Evolutionary conservation across 2,797 vertebrate genomes (phyloP).

Genomic region (Cossypha polioptera): DNA sequence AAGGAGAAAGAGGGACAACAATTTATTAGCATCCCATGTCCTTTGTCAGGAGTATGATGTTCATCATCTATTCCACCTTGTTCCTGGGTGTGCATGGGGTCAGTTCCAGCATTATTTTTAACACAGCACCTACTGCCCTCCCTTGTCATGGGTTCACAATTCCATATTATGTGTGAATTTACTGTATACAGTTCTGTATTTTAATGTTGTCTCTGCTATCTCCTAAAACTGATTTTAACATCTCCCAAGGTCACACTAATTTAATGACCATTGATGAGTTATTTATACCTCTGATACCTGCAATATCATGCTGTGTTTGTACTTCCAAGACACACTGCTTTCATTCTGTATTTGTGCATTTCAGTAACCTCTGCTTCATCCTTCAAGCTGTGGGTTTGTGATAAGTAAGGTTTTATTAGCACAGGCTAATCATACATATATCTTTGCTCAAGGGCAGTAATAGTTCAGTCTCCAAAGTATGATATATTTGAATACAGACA

Average conservation of each 20-base stretch:
- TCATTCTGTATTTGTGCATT: neutral
- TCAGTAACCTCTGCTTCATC: neutral
- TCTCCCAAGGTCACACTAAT: neutral
- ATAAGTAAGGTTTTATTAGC: slow-evolving; percentile 39
- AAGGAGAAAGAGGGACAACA: neutral
- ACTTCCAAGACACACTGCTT: neutral
- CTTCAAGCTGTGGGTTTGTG: slow-evolving; percentile 14
- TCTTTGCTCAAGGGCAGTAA: neutral
- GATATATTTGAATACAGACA: neutral
- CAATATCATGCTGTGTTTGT: neutral
- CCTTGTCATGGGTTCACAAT: neutral
- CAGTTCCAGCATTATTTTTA: neutral
- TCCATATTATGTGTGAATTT: neutral
- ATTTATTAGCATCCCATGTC: neutral
- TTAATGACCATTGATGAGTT: neutral
- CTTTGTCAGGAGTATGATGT: neutral
- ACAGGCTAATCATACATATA: neutral
- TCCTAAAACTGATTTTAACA: neutral
- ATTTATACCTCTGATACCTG: neutral
- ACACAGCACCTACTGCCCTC: neutral
- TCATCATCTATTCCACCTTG: neutral
- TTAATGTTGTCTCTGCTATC: neutral
- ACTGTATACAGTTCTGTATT: neutral
- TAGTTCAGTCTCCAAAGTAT: neutral
- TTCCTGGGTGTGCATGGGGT: neutral